phyloP scores from a whole-genome alignment of 2,888 invertebrate species.

The Scaptodrosophila latifasciaeformis region DNA sequence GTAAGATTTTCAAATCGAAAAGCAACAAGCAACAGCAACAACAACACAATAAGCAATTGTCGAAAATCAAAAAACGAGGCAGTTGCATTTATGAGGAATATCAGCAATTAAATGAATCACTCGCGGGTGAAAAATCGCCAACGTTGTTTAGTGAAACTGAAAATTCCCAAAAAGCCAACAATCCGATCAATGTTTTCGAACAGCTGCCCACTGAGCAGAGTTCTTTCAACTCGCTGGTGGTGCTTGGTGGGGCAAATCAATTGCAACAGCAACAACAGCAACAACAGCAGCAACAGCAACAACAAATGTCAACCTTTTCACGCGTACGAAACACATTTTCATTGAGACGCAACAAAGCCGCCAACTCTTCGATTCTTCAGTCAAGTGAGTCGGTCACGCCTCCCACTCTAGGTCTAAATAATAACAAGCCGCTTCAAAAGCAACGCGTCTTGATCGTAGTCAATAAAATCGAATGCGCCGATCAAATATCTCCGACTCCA shows the following conservation, averaged over 20 bases:
- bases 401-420: slow-evolving; percentile 28
- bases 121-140: slow-evolving; percentile 41
- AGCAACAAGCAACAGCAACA: slow-evolving; percentile 59
- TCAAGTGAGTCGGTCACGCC: slow-evolving; percentile 57
- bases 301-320: slow-evolving; percentile 69
- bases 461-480: slow-evolving; percentile 49
- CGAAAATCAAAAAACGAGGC: slow-evolving; percentile 63
- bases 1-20: slow-evolving; percentile 74
- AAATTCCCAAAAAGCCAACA: slow-evolving; percentile 29
- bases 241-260: slow-evolving; percentile 54
- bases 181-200: slow-evolving; percentile 54
- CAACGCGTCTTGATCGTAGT: slow-evolving; percentile 52
- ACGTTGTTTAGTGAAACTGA: slow-evolving; percentile 40
- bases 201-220: slow-evolving; percentile 58
- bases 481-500: slow-evolving; percentile 23
- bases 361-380: slow-evolving; percentile 43
- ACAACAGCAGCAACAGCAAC: slow-evolving; percentile 19
- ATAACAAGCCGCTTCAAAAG: no score
- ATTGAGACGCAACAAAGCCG: slow-evolving; percentile 43
- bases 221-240: slow-evolving; percentile 55
- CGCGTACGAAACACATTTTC: slow-evolving; percentile 67
- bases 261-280: slow-evolving; percentile 26
- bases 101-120: slow-evolving; percentile 64
- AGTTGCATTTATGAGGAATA: slow-evolving; percentile 71
- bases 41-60: slow-evolving; percentile 25